These are phyloP conservation scores for Oncorhynchus kisutch DNA, from an alignment of 2,113 vertebrate genomes.

Conservation along the genomic window DNA sequence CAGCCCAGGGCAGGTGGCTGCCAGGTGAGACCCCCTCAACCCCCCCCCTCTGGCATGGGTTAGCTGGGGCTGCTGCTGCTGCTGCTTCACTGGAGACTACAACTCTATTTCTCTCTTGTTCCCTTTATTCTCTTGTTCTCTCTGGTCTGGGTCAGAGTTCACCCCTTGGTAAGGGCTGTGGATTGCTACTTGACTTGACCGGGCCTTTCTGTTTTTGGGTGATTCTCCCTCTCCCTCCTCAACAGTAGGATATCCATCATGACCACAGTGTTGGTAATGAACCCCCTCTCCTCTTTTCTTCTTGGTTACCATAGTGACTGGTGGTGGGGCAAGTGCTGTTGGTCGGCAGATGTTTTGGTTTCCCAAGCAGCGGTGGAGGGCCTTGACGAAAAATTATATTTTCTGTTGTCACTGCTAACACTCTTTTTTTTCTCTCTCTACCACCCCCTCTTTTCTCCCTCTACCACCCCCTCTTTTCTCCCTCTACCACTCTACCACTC, in stretches of 20 bases:
- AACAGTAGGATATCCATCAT: neutral
- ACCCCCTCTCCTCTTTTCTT: neutral
- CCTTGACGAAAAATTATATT: slow-evolving; percentile 25
- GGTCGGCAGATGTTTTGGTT: slow-evolving; percentile 46
- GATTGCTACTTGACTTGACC: no score
- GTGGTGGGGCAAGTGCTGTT: slow-evolving; percentile 55
- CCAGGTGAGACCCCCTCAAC: slow-evolving; percentile 81
- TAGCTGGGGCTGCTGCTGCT: slow-evolving; percentile 33
- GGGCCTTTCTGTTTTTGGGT: neutral
- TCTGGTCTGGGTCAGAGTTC: neutral
- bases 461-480: no score
- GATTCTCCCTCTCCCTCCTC: neutral
- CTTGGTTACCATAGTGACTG: slow-evolving; percentile 54
- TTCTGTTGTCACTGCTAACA: slow-evolving; percentile 12
- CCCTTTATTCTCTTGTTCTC: slow-evolving; percentile 10
- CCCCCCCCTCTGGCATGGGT: slow-evolving; percentile 45
- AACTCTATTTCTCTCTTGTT: slow-evolving; percentile 18
- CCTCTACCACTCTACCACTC: no score
- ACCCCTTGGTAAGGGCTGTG: neutral
- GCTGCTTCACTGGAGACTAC: slow-evolving; percentile 50
- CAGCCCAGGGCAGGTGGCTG: slow-evolving; percentile 78
- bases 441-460: neutral
- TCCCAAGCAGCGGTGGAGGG: slow-evolving; percentile 32
- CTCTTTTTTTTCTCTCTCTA: neutral
- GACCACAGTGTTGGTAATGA: neutral